Percentiles rank a stretch among this genome's conserved stretches.
Evolutionary conservation across 64 coral and sea anemone species (phyloP).

Genomic region (Stylophora pistillata): DNA sequence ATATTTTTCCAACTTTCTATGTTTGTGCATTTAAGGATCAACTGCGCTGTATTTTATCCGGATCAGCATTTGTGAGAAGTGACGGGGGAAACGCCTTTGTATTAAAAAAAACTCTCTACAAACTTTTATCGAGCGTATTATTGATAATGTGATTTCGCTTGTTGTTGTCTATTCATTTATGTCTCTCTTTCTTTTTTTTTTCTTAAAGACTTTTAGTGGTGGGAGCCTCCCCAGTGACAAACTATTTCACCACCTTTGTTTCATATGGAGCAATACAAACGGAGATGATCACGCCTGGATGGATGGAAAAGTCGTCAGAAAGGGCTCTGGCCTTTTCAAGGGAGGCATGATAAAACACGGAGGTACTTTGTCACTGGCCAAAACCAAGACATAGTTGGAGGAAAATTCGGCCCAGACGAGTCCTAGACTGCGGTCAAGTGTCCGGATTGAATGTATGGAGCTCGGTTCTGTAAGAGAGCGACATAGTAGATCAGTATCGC

Average conservation of each 20-base stretch:
- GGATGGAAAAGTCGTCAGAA: background rate
- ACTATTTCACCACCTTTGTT: background rate
- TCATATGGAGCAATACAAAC: background rate
- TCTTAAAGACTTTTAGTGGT: background rate
- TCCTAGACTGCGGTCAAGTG: constrained; percentile 30
- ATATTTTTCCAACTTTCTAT: too few relatives aligned
- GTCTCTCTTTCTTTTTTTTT: background rate
- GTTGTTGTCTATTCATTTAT: too few relatives aligned
- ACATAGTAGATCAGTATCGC: background rate
- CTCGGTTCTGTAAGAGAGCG: constrained; percentile 6
- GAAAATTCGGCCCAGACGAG: constrained; percentile 34
- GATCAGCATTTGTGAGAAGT: too few relatives aligned
- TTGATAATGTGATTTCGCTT: too few relatives aligned
- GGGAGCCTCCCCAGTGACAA: background rate
- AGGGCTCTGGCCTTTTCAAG: background rate
- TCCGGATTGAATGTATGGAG: constrained; percentile 48
- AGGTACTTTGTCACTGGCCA: constrained; percentile 46
- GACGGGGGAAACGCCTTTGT: too few relatives aligned
- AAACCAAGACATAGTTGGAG: constrained; percentile 53
- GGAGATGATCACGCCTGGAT: background rate
- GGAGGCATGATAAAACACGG: constrained; percentile 6
- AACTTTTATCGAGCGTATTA: too few relatives aligned
- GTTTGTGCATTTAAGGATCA: too few relatives aligned
- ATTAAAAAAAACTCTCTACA: too few relatives aligned
- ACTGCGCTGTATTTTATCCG: too few relatives aligned